Evolutionary conservation across 2,113 vertebrate species (phyloP).

Genomic region (Syngnathoides biaculeatus): DNA sequence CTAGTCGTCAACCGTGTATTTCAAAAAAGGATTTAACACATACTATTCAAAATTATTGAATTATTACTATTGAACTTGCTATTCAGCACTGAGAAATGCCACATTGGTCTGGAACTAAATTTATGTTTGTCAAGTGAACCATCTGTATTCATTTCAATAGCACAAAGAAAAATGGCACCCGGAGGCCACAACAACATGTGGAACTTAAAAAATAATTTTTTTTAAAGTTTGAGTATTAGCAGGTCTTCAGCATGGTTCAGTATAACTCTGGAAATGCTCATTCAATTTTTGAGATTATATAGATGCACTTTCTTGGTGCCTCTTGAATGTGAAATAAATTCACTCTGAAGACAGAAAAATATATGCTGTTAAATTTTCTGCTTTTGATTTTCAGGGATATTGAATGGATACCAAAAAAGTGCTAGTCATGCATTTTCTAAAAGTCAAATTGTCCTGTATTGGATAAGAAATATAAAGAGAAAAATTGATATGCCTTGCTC

Average conservation of each 20-base stretch:
- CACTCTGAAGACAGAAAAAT: background rate
- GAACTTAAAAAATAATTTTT: background rate
- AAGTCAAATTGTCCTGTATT: no score
- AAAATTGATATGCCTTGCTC: no score
- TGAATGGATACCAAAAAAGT: no score
- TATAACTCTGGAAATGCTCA: constrained; percentile 11
- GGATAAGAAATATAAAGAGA: no score
- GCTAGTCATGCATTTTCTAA: no score
- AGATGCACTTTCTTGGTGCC: constrained; percentile 1
- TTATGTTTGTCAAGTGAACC: background rate
- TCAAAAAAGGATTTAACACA: no score
- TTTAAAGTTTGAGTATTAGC: constrained; percentile 12
- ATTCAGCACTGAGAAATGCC: no score
- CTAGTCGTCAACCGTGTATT: no score
- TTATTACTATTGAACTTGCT: no score
- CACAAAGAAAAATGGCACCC: background rate
- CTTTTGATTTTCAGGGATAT: no score
- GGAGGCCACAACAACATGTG: background rate
- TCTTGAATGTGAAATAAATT: background rate
- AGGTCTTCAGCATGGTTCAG: constrained; percentile 9
- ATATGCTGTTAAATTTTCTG: no score
- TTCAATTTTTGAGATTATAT: background rate
- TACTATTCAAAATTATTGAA: no score
- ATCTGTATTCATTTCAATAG: background rate
- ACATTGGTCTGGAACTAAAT: background rate